phyloP scores from a whole-genome alignment of 2,113 vertebrate genomes.

The Mustela nigripes region DNA sequence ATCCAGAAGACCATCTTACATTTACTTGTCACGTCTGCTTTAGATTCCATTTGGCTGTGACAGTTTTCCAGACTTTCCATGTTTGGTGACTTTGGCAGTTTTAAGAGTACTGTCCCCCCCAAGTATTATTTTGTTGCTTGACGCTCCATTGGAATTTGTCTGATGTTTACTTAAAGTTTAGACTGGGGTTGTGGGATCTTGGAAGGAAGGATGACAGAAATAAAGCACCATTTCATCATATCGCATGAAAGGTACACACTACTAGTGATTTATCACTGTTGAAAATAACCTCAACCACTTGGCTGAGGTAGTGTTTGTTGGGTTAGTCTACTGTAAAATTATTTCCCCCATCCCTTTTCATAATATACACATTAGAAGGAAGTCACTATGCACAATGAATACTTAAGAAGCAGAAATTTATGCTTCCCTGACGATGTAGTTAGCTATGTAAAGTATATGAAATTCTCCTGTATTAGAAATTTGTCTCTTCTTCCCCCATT shows the following conservation, averaged over 20 bases:
- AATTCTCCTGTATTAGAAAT: background rate
- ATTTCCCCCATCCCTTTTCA: background rate
- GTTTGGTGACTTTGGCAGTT: background rate
- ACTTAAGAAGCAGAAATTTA: background rate
- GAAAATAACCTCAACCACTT: background rate
- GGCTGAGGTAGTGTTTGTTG: background rate
- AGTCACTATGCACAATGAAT: background rate
- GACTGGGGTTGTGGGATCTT: background rate
- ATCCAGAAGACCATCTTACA: background rate
- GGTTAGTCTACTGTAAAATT: background rate
- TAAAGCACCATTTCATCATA: background rate
- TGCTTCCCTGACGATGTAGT: background rate
- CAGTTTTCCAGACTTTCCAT: background rate
- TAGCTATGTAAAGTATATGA: background rate
- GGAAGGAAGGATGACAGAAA: background rate
- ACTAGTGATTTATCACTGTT: background rate
- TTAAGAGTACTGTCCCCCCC: background rate
- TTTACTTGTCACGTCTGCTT: background rate
- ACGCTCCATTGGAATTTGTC: background rate
- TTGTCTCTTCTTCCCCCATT: background rate
- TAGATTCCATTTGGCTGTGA: background rate
- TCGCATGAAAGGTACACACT: background rate
- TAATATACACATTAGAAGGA: background rate
- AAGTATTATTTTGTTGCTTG: background rate
- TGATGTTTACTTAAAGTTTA: conserved; percentile 20